A percentile compares a stretch with the other conserved stretches of the same genome.
Conservation (phyloP, 1,140 invertebrate species). For the Sinella curviseta region DNA sequence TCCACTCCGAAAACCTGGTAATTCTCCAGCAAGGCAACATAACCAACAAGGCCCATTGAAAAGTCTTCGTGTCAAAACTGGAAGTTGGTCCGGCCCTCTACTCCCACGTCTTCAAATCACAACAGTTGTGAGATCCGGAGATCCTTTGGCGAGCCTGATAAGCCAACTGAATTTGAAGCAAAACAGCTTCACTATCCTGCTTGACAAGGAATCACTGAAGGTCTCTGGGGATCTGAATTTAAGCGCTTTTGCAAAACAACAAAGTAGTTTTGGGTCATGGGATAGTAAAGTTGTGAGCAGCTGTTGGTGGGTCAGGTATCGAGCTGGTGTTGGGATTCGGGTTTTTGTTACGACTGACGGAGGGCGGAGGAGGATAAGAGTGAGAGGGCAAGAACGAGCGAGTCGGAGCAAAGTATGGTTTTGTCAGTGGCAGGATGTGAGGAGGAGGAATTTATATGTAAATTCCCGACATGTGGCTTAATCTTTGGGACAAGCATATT, state of each 20-base stretch:
- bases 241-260: constrained; percentile 88
- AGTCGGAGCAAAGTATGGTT: constrained; percentile 13
- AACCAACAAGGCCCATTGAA: constrained; percentile 36
- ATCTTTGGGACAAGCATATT: too few species aligned
- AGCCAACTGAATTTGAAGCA: constrained; percentile 83
- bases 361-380: constrained; percentile 52
- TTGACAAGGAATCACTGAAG: constrained; percentile 67
- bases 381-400: constrained; percentile 26
- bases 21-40: neutral
- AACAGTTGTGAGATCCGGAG: constrained; percentile 64
- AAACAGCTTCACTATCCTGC: constrained; percentile 83
- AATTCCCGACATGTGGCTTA: too few species aligned
- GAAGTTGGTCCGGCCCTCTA: constrained; percentile 48
- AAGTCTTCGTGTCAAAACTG: constrained; percentile 44
- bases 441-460: constrained; percentile 55
- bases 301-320: constrained; percentile 91
- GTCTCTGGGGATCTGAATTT: constrained; percentile 91
- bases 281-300: constrained; percentile 91
- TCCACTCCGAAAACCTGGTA: too few species aligned
- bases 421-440: constrained; percentile 53
- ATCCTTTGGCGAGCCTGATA: constrained; percentile 80
- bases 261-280: constrained; percentile 84
- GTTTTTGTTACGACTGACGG: constrained; percentile 83
- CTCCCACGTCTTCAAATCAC: constrained; percentile 35
- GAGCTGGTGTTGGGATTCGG: constrained; percentile 90